Base-by-base conservation (phyloP, 2,888 invertebrate genomes). In the Chymomyza amoena region DNA sequence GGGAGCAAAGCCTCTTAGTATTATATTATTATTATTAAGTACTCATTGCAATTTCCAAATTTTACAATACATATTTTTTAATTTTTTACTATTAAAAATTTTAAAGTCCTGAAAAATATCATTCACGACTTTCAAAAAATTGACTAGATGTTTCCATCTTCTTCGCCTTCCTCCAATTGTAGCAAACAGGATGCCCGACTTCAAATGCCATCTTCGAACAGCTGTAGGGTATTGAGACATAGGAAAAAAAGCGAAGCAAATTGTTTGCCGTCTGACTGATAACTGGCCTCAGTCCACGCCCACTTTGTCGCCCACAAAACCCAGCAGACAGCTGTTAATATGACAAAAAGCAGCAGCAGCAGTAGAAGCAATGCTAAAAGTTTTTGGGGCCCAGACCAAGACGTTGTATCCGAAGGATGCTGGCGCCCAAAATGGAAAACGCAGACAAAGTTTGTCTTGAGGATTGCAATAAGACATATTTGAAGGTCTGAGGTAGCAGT, bases 371-470 rank as follows among this genome's bases (percentile, higher is more conserved):
- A 75, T 70, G 69, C 72, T 64, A 78, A 87, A 83, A 87, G 73
- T 83, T 83, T 83, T 69, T 60, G 54, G 51, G 16, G 15, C 54
- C 16, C 10, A 16, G 54, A 54, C 54, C 20, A 54, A 16, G 18
- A 54, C 61, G 64, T 45, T 66, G 60, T 52, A 68, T 73, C 39
- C 39, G 13, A 45, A 66, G 69, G 70, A 72, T 72, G 69, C 64
- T 52, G 45, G 51, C 69, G 56, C 54, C 75, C 65, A 66, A 45
- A 80, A 75, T 54, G 54, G 54, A 54, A 54, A 32, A 83, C 80
- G 84, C 79, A 80, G 85, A 78, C 87, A 81, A 87, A 87, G 85
- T 87, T 87, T 87, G 75, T 80, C 78, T 70, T 73, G 71, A 65
- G 80, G 73, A 81, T 77, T 83, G 84, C 88, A 86, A 70, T 68